Evolutionary conservation across 2,888 invertebrate genomes (phyloP), one percentile per base, ranked within the genome.

Genomic region (Drosophila bunnanda): DNA sequence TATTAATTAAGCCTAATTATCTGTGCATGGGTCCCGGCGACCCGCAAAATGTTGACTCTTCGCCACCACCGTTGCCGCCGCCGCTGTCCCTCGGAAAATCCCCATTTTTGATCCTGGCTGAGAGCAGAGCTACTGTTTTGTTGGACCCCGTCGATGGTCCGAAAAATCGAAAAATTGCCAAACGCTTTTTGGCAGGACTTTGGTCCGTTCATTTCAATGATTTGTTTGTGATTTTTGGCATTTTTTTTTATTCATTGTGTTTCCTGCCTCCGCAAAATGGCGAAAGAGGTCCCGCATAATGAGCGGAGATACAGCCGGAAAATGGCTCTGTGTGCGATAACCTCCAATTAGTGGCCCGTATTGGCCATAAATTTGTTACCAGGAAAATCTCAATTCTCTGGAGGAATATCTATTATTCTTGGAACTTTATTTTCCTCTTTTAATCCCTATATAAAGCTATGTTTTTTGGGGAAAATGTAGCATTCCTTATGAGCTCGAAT

Each of bases 1-100:
- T 92, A 92, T 92, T 92, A 92, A 92, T 92, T 92, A 92, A 92
- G 91, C 91, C 92, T 92, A 92, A 92, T 92, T 92, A 92, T 92
- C 91, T 89, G 88, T 85, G 81, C 83, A 88, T 85, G 88, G 85
- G 83, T 75, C 80, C 79, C 62, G 55, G 67, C 74, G 86, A 79
- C 86, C 82, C 81, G 86, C 57, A 72, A 68, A 69, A 58, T 58
- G 69, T 69, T 59, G 44, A 34, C 68, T 56, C 67, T 41, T 25
- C 15, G 32, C 32, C 48, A 30, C 28, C 34, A 38, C 22, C 13
- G 12, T 6, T 5, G 41, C 12, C 28, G 15, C 13, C 50, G 10
- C 15, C 39, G 6, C 12, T 13, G 34, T 41, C 12, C 34, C 39
- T 50, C 30, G n/a, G 13, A 44, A 30, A 7, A 36, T 48, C 4